phyloP scores from a whole-genome alignment of 2,888 invertebrate genomes.

The Nezara viridula region DNA sequence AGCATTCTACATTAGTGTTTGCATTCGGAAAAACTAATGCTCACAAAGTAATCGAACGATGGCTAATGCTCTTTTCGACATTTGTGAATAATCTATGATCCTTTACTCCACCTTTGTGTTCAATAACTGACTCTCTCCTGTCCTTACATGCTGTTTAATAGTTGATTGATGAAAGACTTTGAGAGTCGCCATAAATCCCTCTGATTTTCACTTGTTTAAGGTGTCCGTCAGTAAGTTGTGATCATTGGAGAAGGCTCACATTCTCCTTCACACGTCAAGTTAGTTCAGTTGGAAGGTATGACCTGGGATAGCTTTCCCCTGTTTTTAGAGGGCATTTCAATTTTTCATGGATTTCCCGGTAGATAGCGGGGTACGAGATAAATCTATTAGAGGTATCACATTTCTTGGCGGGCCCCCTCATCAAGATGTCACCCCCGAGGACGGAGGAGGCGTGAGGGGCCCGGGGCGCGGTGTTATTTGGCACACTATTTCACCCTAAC shows the following conservation, averaged over 20 bases:
- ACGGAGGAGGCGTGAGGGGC: conserved; percentile 4
- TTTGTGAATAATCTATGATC: background rate
- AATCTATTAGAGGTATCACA: conserved; percentile 47
- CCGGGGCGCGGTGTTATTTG: conserved; percentile 39
- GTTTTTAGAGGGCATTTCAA: background rate
- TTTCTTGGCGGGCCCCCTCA: background rate
- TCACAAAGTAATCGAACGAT: too few relatives aligned
- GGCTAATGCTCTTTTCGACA: background rate
- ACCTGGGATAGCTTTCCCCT: background rate
- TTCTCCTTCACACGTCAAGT: background rate
- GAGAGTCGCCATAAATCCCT: background rate
- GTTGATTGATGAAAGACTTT: background rate
- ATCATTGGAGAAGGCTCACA: background rate
- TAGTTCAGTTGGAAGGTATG: background rate
- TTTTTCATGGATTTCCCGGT: conserved; percentile 8
- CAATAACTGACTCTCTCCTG: background rate
- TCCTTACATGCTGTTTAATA: background rate
- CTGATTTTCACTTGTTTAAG: background rate
- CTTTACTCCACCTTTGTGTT: background rate
- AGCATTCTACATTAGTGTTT: too few relatives aligned
- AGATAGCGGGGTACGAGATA: background rate
- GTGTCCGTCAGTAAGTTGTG: background rate
- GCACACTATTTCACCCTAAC: conserved; percentile 44
- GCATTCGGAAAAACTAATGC: too few relatives aligned
- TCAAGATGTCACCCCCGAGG: background rate